Evolutionary conservation across 2,888 invertebrate species (phyloP).

Genomic region (Dolichomitus sp.): DNA sequence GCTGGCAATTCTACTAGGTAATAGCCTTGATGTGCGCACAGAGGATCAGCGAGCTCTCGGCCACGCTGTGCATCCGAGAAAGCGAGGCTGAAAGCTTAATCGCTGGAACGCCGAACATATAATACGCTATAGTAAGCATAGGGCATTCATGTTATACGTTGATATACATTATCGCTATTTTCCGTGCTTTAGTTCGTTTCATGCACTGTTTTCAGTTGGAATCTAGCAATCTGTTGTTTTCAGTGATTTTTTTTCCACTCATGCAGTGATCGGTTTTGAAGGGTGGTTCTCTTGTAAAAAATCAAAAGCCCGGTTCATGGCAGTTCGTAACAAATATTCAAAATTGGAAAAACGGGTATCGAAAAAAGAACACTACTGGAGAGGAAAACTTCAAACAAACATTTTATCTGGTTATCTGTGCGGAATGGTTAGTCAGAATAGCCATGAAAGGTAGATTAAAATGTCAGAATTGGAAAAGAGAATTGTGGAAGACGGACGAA

Average conservation of each 20-base stretch:
- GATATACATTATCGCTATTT: background rate
- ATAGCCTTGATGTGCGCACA: slow-evolving; percentile 12
- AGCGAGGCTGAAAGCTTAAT: slow-evolving; percentile 23
- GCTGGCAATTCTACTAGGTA: background rate
- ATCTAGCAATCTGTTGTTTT: background rate
- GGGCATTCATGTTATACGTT: background rate
- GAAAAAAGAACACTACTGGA: background rate
- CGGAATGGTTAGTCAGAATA: background rate
- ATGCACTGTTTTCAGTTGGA: background rate
- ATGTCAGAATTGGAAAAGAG: background rate
- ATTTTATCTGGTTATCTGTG: background rate
- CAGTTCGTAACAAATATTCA: background rate
- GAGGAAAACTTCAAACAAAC: background rate
- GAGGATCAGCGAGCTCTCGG: slow-evolving; percentile 8
- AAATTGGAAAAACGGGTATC: background rate
- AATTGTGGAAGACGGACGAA: background rate
- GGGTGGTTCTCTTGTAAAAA: background rate
- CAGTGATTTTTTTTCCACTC: background rate
- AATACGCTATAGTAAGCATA: background rate
- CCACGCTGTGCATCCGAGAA: background rate
- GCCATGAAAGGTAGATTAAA: background rate
- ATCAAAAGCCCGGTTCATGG: background rate
- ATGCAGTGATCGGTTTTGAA: background rate
- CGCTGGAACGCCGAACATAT: background rate
- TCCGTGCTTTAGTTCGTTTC: background rate